Evolutionary conservation across 2,888 invertebrate species (phyloP), one percentile per base, ranked within the genome.

Genomic region (Sepiola atlantica): DNA sequence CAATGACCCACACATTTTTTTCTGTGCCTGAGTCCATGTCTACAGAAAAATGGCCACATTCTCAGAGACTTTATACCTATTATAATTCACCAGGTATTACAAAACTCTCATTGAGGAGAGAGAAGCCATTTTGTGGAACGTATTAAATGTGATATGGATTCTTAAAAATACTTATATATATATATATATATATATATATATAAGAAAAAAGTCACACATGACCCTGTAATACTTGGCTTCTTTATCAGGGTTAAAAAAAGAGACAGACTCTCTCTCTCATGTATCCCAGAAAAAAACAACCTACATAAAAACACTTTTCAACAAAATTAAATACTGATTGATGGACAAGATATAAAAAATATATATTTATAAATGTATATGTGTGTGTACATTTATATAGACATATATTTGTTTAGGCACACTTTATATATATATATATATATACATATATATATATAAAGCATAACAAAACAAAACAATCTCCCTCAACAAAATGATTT

Each of bases 111-210:
- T 77, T 16, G n/a, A 77, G 16, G n/a, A 77, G 77, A 77, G 77
- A n/a, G 32, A 77, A 77, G 77, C 77, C 77, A 77, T 77, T 77
- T n/a, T 77, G n/a, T 77, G 77, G 77, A 77, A 77, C 77, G 77
- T 77, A 77, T 77, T 77, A 77, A 77, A 77, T 77, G 77, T 77
- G 77, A 77, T 77, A 77, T 77, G 77, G 77, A 77, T 77, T 77
- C 77, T 77, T 21, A n/a, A n/a, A 77, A 77, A 77, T n/a, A n/a
- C n/a, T 16, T n/a, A 32, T 16, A 77, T n/a, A 24, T 21, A 28
- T 32, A n/a, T 12, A 77, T n/a, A 77, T 12, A 77, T n/a, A 77
- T n/a, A n/a, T n/a, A 77, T 18, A 16, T 28, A 77, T n/a, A 77
- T n/a, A 77, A 32, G 18, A 77, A n/a, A 77, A 77, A 77, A n/a